Evolutionary conservation across 2,113 vertebrate species (phyloP).

Genomic region (Polyodon spathula): DNA sequence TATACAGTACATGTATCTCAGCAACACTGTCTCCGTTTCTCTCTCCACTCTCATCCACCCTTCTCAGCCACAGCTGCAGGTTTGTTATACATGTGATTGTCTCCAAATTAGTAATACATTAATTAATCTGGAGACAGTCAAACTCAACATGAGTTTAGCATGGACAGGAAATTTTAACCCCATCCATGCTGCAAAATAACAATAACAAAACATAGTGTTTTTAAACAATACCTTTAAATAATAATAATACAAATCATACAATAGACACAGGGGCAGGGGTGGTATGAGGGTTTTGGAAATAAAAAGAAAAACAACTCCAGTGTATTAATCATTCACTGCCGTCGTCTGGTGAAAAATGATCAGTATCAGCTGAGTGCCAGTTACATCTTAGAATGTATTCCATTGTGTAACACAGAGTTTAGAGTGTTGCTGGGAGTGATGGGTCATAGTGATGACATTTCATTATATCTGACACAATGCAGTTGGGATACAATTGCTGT

Average conservation of each 20-base stretch:
- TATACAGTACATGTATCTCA: background rate
- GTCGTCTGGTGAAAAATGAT: slow-evolving; percentile 12
- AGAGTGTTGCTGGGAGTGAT: slow-evolving; percentile 10
- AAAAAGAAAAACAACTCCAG: slow-evolving; percentile 18
- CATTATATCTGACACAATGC: slow-evolving; percentile 21
- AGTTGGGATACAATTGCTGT: slow-evolving; percentile 17
- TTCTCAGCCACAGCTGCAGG: too few relatives aligned
- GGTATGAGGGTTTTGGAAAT: slow-evolving; percentile 22
- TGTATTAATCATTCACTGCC: slow-evolving; percentile 28
- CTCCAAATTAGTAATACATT: too few relatives aligned
- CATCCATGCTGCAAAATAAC: too few relatives aligned
- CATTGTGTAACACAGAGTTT: slow-evolving; percentile 18
- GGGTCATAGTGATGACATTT: slow-evolving; percentile 26
- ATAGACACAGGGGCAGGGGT: too few relatives aligned
- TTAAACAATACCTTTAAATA: too few relatives aligned
- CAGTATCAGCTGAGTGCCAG: slow-evolving; percentile 12
- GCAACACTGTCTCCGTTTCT: slow-evolving; percentile 18
- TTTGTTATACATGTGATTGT: too few relatives aligned
- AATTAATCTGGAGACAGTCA: too few relatives aligned
- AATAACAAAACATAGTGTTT: too few relatives aligned
- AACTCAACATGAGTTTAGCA: too few relatives aligned
- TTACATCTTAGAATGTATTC: background rate
- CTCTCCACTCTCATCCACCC: slow-evolving; percentile 23
- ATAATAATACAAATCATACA: too few relatives aligned
- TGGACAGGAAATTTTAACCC: too few relatives aligned